Evolutionary conservation across 2,113 vertebrate genomes (phyloP).

Genomic region (Nesoenas mayeri): DNA sequence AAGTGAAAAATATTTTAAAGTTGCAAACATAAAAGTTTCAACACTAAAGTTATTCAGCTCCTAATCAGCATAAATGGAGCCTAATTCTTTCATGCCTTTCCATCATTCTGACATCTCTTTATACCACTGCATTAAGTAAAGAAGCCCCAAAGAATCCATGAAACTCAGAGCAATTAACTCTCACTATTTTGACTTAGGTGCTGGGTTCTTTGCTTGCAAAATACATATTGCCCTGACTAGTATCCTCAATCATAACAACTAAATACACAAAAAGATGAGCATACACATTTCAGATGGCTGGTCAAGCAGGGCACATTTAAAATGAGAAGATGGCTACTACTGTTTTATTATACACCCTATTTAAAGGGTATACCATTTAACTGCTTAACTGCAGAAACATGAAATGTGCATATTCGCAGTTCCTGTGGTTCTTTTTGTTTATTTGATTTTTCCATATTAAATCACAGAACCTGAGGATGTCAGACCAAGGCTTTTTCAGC

Average conservation of each 20-base stretch:
- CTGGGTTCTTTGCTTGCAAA: not conserved
- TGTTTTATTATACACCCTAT: not conserved
- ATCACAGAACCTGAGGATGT: conserved; percentile 6
- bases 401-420: not conserved
- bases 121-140: not conserved
- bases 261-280: not conserved
- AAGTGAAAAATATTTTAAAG: not conserved
- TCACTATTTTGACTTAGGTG: not conserved
- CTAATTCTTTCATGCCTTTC: not conserved
- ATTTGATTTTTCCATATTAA: not conserved
- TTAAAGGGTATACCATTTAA: not conserved
- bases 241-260: not conserved
- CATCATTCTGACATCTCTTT: not conserved
- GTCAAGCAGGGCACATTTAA: not conserved
- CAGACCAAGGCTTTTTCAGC: not conserved
- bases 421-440: not conserved
- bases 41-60: not conserved
- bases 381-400: not conserved
- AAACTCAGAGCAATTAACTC: conserved; percentile 10
- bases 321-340: not conserved
- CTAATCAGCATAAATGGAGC: not conserved
- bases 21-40: conserved; percentile 11
- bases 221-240: not conserved
- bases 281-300: not conserved
- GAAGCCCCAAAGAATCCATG: not conserved